Evolutionary conservation across 2,888 invertebrate species (phyloP).

Genomic region (Agelastica alni): DNA sequence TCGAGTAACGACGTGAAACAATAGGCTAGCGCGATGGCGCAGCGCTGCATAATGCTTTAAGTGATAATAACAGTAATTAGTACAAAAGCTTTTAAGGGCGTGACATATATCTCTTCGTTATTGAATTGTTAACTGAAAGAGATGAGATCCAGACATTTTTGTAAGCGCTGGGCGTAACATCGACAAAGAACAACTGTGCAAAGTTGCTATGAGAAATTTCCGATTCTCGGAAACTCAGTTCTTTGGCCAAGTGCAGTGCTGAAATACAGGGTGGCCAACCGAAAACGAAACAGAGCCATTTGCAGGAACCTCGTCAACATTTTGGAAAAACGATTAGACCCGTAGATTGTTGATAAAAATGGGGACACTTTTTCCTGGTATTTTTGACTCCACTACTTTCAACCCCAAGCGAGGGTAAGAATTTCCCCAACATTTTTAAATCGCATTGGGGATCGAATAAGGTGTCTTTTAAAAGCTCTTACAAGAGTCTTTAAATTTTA

Average conservation of each 20-base stretch:
- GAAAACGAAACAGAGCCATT: no score
- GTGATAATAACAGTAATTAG: slow-evolving; percentile 17
- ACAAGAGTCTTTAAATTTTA: no score
- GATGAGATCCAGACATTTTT: slow-evolving; percentile 14
- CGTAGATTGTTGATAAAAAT: no score
- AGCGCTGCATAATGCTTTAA: slow-evolving; percentile 1
- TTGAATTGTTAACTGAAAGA: slow-evolving; percentile 19
- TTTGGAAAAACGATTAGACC: no score
- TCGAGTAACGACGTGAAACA: not conserved
- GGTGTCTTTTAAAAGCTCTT: no score
- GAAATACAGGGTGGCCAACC: slow-evolving; percentile 8
- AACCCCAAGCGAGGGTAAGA: no score
- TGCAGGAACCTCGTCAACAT: no score
- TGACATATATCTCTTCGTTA: slow-evolving; percentile 12
- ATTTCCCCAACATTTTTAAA: no score
- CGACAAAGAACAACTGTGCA: slow-evolving; percentile 15
- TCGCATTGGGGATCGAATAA: no score
- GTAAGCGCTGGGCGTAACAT: slow-evolving; percentile 10
- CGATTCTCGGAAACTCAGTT: slow-evolving; percentile 12
- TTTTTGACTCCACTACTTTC: no score
- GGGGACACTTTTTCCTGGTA: no score
- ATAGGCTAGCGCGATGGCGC: no score
- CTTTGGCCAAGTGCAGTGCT: not conserved
- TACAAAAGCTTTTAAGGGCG: slow-evolving; percentile 14
- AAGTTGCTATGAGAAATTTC: slow-evolving; percentile 9